These are phyloP conservation scores for Prenolepis imparis DNA, from an alignment of 2,888 invertebrate species.

Conservation along the genomic window DNA sequence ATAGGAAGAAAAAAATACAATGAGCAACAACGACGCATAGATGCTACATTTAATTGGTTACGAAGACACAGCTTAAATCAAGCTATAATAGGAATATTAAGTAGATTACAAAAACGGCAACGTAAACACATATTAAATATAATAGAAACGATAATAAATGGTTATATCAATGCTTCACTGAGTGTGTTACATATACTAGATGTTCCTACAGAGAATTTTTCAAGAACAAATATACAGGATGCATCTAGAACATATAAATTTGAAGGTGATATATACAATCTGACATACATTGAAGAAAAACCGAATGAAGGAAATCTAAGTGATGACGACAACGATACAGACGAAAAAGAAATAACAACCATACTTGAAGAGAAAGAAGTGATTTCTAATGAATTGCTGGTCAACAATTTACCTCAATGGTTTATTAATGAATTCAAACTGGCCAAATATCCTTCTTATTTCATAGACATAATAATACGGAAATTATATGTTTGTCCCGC, in stretches of 20 bases:
- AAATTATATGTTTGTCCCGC: slow-evolving; percentile 90
- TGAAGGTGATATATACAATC: slow-evolving; percentile 71
- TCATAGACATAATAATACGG: slow-evolving; percentile 90
- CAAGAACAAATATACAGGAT: slow-evolving; percentile 42
- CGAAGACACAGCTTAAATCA: slow-evolving; percentile 90
- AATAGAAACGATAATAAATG: slow-evolving; percentile 89
- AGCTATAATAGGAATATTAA: slow-evolving; percentile 90
- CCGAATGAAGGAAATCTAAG: slow-evolving; percentile 57
- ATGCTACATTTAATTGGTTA: slow-evolving; percentile 92
- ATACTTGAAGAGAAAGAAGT: slow-evolving; percentile 6
- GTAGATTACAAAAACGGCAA: slow-evolving; percentile 88
- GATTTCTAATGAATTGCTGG: slow-evolving; percentile 31
- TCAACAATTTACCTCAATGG: slow-evolving; percentile 86
- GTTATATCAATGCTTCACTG: slow-evolving; percentile 89
- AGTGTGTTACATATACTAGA: slow-evolving; percentile 89
- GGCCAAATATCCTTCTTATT: slow-evolving; percentile 89
- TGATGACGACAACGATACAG: slow-evolving; percentile 68
- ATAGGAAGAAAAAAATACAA: slow-evolving; percentile 86
- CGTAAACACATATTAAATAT: slow-evolving; percentile 87
- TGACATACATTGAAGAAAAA: slow-evolving; percentile 62
- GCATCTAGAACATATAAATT: slow-evolving; percentile 74
- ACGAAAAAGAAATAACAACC: slow-evolving; percentile 64
- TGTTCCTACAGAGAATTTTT: slow-evolving; percentile 70
- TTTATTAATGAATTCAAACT: slow-evolving; percentile 89
- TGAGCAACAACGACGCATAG: slow-evolving; percentile 90